Evolutionary conservation across 2,888 invertebrate species (phyloP).

Genomic region (Amphipoea lucens): DNA sequence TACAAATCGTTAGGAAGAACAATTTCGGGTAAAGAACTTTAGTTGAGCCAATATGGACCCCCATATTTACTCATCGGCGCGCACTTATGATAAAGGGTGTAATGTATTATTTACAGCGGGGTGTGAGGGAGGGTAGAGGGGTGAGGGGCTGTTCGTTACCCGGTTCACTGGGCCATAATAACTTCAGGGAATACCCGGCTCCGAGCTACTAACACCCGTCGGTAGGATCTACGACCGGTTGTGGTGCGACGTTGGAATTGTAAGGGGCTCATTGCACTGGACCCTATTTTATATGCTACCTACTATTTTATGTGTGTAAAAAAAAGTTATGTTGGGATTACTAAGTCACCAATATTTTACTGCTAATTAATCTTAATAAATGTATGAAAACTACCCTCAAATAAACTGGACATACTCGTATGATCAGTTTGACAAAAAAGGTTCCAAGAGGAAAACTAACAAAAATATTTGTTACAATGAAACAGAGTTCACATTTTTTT

Average conservation of each 20-base stretch:
- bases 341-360: not conserved
- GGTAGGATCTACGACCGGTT: conserved; percentile 51
- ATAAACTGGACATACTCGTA: not conserved
- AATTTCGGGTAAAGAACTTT: too few species aligned
- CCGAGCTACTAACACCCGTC: conserved; percentile 83
- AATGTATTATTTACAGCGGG: conserved; percentile 84
- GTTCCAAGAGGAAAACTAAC: not conserved
- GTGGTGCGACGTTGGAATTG: conserved; percentile 64
- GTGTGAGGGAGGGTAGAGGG: conserved; percentile 52
- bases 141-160: conserved; percentile 84
- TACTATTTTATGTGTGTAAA: not conserved
- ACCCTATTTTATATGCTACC: too few species aligned
- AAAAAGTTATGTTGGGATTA: not conserved
- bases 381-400: not conserved
- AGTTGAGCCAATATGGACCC: too few species aligned
- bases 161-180: conserved; percentile 89
- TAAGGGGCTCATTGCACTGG: not conserved
- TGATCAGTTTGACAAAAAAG: not conserved
- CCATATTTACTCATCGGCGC: conserved; percentile 60
- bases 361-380: too few species aligned
- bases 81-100: conserved; percentile 72
- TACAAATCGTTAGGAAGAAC: too few species aligned
- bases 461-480: not conserved
- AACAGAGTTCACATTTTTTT: not conserved
- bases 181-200: conserved; percentile 88